Conservation (phyloP, 2,888 invertebrate genomes). For the Nomada goodeniana region DNA sequence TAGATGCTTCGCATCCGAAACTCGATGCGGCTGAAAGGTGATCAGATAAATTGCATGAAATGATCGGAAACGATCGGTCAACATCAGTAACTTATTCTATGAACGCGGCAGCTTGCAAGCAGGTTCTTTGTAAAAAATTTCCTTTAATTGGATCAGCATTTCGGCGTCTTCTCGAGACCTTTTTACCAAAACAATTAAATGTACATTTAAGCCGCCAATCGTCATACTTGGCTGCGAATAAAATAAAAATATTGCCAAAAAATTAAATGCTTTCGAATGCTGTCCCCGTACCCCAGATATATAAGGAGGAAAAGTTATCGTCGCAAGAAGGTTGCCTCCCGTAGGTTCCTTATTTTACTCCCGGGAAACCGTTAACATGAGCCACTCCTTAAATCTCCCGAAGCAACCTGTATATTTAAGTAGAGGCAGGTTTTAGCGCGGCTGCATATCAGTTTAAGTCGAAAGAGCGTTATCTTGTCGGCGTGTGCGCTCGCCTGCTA, state of each 20-base stretch:
- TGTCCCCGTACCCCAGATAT: neutral
- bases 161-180: no score
- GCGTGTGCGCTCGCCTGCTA: constrained; percentile 32
- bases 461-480: constrained; percentile 56
- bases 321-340: neutral
- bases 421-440: neutral
- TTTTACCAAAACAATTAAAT: no score
- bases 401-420: constrained; percentile 3
- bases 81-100: constrained; percentile 66
- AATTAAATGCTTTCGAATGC: neutral
- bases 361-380: neutral
- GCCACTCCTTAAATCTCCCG: neutral
- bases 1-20: constrained; percentile 7
- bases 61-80: constrained; percentile 77
- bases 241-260: no score
- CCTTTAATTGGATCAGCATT: no score
- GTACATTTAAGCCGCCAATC: no score
- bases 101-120: no score
- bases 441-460: constrained; percentile 41
- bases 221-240: no score
- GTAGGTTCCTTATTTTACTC: neutral
- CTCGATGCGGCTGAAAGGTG: constrained; percentile 38
- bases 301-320: neutral
- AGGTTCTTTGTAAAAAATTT: no score
- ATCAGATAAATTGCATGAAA: constrained; percentile 73